A percentile compares a stretch with the other conserved stretches of the same genome.
These are phyloP conservation scores for Cheirogaleus medius DNA, from an alignment of 2,113 vertebrate genomes.

Conservation along the genomic window DNA sequence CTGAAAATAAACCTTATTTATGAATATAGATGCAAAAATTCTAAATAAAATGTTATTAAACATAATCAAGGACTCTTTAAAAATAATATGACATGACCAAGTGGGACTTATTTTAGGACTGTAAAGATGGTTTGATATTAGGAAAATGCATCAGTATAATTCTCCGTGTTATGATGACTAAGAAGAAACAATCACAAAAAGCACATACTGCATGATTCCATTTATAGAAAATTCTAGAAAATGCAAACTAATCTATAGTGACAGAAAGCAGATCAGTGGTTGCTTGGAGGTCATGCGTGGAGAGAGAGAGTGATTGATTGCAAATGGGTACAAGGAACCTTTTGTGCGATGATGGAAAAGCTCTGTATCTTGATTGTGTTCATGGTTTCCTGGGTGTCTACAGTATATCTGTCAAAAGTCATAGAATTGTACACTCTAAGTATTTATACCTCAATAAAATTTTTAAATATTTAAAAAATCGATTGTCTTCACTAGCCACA, in stretches of 20 bases:
- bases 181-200: too few species aligned
- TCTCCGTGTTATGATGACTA: too few species aligned
- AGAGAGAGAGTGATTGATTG: not conserved
- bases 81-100: too few species aligned
- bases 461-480: not conserved
- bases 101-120: too few species aligned
- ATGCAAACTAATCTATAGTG: not conserved
- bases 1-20: too few species aligned
- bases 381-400: not conserved
- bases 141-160: too few species aligned
- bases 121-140: too few species aligned
- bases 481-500: not conserved
- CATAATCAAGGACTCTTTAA: too few species aligned
- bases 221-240: not conserved
- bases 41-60: too few species aligned
- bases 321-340: not conserved
- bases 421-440: not conserved
- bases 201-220: too few species aligned
- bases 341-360: not conserved
- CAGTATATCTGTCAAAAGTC: not conserved
- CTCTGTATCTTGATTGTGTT: not conserved
- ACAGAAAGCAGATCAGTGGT: not conserved
- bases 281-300: not conserved
- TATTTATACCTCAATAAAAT: not conserved
- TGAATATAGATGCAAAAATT: too few species aligned